Conservation (phyloP, 2,113 vertebrate genomes). For the Lates calcarifer region DNA sequence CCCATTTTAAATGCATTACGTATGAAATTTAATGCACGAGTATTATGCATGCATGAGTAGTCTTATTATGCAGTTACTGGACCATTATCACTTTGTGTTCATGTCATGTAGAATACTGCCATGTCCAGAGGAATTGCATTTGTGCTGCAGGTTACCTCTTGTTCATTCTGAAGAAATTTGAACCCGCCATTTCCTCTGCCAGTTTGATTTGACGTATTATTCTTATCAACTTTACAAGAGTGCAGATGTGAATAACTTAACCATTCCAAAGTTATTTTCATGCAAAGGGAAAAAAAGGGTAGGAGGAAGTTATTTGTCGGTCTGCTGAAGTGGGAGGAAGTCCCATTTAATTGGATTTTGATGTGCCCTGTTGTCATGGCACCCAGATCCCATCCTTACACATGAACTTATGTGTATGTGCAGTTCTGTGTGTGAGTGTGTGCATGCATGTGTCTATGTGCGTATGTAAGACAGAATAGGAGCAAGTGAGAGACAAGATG, state of each 20-base stretch:
- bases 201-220: conserved; percentile 63
- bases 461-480: conserved; percentile 6
- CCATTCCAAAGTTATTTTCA: conserved; percentile 72
- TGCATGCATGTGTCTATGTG: not conserved
- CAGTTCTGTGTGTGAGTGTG: not conserved
- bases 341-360: conserved; percentile 85
- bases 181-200: conserved; percentile 21
- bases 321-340: conserved; percentile 84
- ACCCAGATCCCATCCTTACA: conserved; percentile 79
- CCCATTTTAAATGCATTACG: conserved; percentile 26
- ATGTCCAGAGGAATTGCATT: conserved; percentile 24
- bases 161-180: conserved; percentile 39
- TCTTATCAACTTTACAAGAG: conserved; percentile 62
- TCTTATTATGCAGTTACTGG: conserved; percentile 21
- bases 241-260: conserved; percentile 74
- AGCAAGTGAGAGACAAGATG: conserved; percentile 31
- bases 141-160: conserved; percentile 33
- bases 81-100: conserved; percentile 20
- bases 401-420: conserved; percentile 45
- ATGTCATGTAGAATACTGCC: conserved; percentile 4
- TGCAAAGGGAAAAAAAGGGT: conserved; percentile 56
- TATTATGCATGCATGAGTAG: conserved; percentile 26
- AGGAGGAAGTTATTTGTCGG: conserved; percentile 79
- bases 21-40: conserved; percentile 14
- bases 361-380: conserved; percentile 85